phyloP scores from a whole-genome alignment of 2,113 vertebrate species.

The Dryoscopus gambensis region DNA sequence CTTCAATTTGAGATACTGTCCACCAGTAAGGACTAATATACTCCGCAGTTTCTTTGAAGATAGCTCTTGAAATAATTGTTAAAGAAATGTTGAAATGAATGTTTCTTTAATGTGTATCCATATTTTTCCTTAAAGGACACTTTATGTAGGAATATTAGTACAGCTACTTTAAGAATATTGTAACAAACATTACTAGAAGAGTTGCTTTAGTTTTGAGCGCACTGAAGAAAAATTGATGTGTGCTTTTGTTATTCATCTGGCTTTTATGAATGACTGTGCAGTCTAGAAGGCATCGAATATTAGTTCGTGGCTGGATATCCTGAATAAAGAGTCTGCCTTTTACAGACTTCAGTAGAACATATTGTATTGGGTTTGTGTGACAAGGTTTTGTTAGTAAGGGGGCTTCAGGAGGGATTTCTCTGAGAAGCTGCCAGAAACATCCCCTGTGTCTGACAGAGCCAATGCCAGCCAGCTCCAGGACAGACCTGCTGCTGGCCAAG shows the following conservation, averaged over 20 bases:
- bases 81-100: not conserved
- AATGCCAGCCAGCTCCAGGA: rapidly evolving
- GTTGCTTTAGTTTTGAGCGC: not conserved
- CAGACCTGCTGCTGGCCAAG: not conserved
- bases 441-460: rapidly evolving
- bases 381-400: not conserved
- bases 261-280: not conserved
- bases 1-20: not conserved
- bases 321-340: not conserved
- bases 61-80: not conserved
- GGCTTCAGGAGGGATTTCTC: not conserved
- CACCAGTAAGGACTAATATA: not conserved
- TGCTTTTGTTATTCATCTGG: not conserved
- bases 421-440: not conserved
- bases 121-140: not conserved
- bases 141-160: not conserved
- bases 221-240: not conserved
- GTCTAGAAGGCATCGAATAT: not conserved
- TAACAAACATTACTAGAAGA: not conserved
- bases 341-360: not conserved
- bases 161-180: not conserved
- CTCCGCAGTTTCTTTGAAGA: not conserved
- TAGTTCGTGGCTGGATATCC: not conserved
- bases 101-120: not conserved
- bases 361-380: not conserved